Percentiles rank a stretch among this genome's conserved stretches.
These are phyloP conservation scores for Grus americana DNA, from an alignment of 2,113 vertebrate species.

Conservation along the genomic window DNA sequence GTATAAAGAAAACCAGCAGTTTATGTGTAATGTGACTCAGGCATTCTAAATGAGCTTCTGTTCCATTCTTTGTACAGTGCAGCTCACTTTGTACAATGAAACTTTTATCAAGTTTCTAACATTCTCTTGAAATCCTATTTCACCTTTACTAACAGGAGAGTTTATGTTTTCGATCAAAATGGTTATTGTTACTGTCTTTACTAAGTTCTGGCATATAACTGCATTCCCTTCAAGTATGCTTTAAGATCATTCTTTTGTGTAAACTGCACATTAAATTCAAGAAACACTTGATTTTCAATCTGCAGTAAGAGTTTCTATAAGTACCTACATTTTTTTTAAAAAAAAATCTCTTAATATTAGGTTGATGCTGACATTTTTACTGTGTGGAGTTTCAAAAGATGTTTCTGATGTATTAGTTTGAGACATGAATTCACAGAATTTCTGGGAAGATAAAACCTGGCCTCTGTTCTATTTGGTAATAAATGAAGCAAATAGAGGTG, in stretches of 20 bases:
- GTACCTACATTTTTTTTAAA: background rate
- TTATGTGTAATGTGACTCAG: background rate
- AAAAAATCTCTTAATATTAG: background rate
- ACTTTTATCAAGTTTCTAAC: background rate
- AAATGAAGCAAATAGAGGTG: background rate
- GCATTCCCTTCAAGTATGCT: background rate
- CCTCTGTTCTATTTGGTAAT: background rate
- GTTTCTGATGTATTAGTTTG: background rate
- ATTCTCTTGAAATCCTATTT: background rate
- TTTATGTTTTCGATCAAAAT: background rate
- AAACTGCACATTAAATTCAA: background rate
- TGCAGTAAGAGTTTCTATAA: background rate
- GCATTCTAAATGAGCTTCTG: background rate
- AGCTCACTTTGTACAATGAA: background rate
- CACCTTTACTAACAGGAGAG: background rate
- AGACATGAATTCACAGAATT: background rate
- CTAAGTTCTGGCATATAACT: background rate
- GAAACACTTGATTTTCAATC: background rate
- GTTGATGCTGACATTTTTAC: background rate
- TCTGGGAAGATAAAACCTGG: background rate
- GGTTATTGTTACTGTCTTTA: background rate
- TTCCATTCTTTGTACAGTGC: background rate
- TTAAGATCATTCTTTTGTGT: background rate
- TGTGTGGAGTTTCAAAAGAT: too few relatives aligned
- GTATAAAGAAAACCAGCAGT: background rate